phyloP scores from a whole-genome alignment of 2,888 invertebrate species.

The Venustoraphidia nigricollis region DNA sequence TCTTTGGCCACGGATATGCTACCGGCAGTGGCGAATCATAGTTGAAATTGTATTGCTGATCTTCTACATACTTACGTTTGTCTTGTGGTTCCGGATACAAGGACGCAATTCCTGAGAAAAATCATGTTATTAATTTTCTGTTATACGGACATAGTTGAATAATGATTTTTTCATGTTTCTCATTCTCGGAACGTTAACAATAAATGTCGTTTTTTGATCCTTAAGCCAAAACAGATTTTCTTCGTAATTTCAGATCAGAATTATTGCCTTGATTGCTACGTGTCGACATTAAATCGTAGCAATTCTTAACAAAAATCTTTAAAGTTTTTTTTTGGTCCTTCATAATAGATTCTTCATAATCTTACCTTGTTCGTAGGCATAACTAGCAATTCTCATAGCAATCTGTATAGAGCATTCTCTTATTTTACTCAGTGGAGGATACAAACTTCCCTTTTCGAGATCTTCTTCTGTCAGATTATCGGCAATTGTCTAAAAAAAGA shows the following conservation, averaged over 20 bases:
- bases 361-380: slow-evolving; percentile 77
- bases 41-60: slow-evolving; percentile 61
- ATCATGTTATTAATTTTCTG: slow-evolving; percentile 3
- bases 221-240: too few relatives aligned
- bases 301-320: too few relatives aligned
- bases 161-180: too few relatives aligned
- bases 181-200: too few relatives aligned
- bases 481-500: slow-evolving; percentile 51
- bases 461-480: slow-evolving; percentile 71
- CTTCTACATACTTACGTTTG: slow-evolving; percentile 50
- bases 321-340: not conserved
- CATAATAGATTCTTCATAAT: not conserved
- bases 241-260: too few relatives aligned
- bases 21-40: slow-evolving; percentile 65
- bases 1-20: slow-evolving; percentile 43
- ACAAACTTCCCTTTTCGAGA: slow-evolving; percentile 73
- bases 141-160: too few relatives aligned
- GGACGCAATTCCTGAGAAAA: slow-evolving; percentile 54
- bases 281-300: too few relatives aligned
- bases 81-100: slow-evolving; percentile 75
- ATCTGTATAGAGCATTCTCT: slow-evolving; percentile 81
- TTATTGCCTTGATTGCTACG: too few relatives aligned
- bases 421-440: slow-evolving; percentile 75
- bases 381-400: slow-evolving; percentile 71
- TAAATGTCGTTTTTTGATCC: too few relatives aligned